Percentiles rank a stretch among this genome's conserved stretches.
These are phyloP conservation scores for Osmoderma eremita DNA, from an alignment of 2,888 invertebrate species.

Conservation along the genomic window DNA sequence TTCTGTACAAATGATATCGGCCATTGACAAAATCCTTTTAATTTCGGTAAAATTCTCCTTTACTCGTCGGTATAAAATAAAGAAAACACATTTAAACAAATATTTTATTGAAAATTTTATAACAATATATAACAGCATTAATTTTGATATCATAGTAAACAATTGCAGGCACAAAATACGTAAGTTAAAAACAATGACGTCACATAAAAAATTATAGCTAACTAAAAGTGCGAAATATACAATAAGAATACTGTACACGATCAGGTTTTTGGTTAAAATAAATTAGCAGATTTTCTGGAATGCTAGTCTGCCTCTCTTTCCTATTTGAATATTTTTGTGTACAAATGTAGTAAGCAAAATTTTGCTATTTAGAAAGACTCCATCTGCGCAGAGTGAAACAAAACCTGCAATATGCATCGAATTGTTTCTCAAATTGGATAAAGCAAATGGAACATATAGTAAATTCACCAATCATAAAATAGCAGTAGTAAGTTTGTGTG, in stretches of 20 bases:
- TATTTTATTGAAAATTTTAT: constrained; percentile 44
- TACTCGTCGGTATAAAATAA: too few species aligned
- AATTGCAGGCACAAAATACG: constrained; percentile 38
- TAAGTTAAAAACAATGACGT: constrained; percentile 23
- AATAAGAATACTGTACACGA: constrained; percentile 21
- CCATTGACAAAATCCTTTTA: too few species aligned
- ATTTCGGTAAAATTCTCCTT: too few species aligned
- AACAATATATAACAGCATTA: constrained; percentile 41
- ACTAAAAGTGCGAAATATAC: constrained; percentile 19
- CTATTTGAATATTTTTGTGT: not conserved
- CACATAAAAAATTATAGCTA: constrained; percentile 18
- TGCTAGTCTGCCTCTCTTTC: not conserved
- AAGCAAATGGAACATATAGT: too few species aligned
- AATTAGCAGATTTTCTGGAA: constrained; percentile 12
- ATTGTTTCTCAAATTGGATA: too few species aligned
- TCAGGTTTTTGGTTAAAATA: not conserved
- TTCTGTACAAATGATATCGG: too few species aligned
- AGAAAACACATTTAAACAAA: constrained; percentile 39
- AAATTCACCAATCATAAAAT: too few species aligned
- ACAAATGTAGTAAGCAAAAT: not conserved
- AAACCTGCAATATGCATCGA: too few species aligned
- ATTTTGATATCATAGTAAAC: constrained; percentile 23
- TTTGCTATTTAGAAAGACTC: not conserved
- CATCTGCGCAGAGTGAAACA: not conserved
- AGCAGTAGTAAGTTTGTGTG: too few species aligned